Evolutionary conservation across 2,888 invertebrate species (phyloP), one percentile per base, ranked within the genome.

Genomic region (Himalopsyche anomala): DNA sequence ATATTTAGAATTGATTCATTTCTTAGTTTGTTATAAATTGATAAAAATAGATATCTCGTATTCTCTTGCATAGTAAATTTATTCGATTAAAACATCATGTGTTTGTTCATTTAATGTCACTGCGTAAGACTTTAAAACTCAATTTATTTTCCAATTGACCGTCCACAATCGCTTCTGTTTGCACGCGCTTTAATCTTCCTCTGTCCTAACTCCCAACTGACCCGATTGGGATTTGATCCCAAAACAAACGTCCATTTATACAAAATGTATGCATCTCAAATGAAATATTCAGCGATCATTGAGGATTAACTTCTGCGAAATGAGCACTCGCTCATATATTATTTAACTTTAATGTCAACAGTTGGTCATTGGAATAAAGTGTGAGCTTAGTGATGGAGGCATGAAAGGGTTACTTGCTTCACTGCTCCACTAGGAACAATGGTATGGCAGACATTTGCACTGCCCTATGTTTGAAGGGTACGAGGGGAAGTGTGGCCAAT

Each of bases 291-390:
- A 87, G 40, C 81, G 83, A 87, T 84, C 86, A 82, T 86, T 42
- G 69, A 80, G 85, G 87, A 87, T 88, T 87, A 87, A 81, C 80
- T 84, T 82, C 55, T 15, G 54, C 81, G 81, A 84, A 86, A 86
- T 86, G 84, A 84, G 81, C 84, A 85, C 56, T 85, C 85, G 81
- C 86, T 86, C 62, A 86, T 86, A 86, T 83, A 86, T 86, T 86
- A 86, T 86, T 84, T 86, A 86, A 86, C 69, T 84, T 80, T 82
- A 88, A 88, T 87, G 88, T 88, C 87, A 88, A 88, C 88, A 88
- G 87, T 88, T 88, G 88, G 87, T 83, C 84, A 80, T 62, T 80
- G 86, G 88, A 84, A 85, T 85, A 85, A 85, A 87, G 84, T 85
- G 88, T 86, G 85, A 69, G 87, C 81, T 85, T 82, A 86, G 82